phyloP scores from a whole-genome alignment of 1,140 invertebrate genomes.

The Listronotus bonariensis region DNA sequence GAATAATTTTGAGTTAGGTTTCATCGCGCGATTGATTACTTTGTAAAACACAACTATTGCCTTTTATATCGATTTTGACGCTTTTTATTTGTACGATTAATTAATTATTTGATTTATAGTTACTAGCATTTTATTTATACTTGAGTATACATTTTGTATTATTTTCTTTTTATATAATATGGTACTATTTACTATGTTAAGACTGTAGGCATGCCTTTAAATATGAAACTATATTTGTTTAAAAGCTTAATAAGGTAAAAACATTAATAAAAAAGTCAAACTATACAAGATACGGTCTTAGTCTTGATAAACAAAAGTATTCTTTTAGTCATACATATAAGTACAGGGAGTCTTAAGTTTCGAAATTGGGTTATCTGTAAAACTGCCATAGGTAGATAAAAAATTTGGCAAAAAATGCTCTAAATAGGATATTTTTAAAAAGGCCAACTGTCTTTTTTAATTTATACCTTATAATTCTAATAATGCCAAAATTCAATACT shows the following conservation, averaged over 20 bases:
- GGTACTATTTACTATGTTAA: constrained; percentile 22
- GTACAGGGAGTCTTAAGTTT: too few relatives aligned
- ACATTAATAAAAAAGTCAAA: constrained; percentile 1
- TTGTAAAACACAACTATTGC: constrained; percentile 13
- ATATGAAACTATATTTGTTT: not conserved
- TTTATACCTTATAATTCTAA: too few relatives aligned
- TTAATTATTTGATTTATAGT: constrained; percentile 14
- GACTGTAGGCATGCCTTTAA: constrained; percentile 32
- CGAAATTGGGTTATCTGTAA: too few relatives aligned
- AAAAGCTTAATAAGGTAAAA: not conserved
- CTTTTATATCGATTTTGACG: constrained; percentile 7
- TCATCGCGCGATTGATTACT: not conserved
- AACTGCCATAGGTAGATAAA: too few relatives aligned
- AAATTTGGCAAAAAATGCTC: too few relatives aligned
- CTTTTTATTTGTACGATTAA: constrained; percentile 15
- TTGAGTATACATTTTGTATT: constrained; percentile 26
- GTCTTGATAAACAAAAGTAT: constrained; percentile 22
- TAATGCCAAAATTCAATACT: too few relatives aligned
- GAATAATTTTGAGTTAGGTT: constrained; percentile 1
- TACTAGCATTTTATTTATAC: constrained; percentile 26
- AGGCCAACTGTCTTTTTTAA: too few relatives aligned
- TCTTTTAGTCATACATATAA: not conserved
- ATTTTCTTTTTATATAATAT: constrained; percentile 21
- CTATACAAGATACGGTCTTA: constrained; percentile 20
- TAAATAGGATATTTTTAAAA: too few relatives aligned